phyloP scores from a whole-genome alignment of 1,140 invertebrate genomes.

The Drosophila sulfurigaster region DNA sequence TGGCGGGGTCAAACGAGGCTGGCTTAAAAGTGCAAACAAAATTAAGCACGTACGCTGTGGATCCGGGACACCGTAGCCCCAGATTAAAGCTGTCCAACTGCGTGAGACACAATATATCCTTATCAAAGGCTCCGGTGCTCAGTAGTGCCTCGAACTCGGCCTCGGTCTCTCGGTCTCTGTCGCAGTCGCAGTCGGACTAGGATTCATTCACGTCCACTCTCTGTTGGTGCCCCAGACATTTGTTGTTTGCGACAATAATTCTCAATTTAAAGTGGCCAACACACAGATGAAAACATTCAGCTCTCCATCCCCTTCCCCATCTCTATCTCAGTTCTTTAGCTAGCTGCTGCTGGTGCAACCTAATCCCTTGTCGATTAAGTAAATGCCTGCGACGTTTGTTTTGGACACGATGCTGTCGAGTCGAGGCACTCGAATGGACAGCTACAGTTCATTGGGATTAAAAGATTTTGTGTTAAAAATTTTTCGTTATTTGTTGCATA shows the following conservation, averaged over 20 bases:
- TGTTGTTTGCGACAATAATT: slow-evolving; percentile 81
- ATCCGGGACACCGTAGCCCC: slow-evolving; percentile 55
- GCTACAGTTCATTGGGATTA: slow-evolving; percentile 80
- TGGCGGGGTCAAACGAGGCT: slow-evolving; percentile 38
- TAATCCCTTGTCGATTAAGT: slow-evolving; percentile 84
- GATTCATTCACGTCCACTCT: slow-evolving; percentile 6
- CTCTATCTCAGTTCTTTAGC: neutral
- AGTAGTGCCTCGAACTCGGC: slow-evolving; percentile 3
- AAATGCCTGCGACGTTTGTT: slow-evolving; percentile 83
- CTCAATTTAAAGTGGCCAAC: slow-evolving; percentile 79
- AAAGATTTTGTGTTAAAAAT: slow-evolving; percentile 74
- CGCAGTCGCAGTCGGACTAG: neutral
- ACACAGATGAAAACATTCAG: slow-evolving; percentile 55
- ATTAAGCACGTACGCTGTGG: slow-evolving; percentile 81
- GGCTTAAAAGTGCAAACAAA: slow-evolving; percentile 82
- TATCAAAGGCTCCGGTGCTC: slow-evolving; percentile 62
- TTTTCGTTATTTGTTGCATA: slow-evolving; percentile 67
- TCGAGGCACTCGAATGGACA: slow-evolving; percentile 54
- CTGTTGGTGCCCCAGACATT: slow-evolving; percentile 43
- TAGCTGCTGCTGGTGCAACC: slow-evolving; percentile 57
- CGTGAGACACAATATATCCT: slow-evolving; percentile 84
- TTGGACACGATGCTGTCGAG: slow-evolving; percentile 48
- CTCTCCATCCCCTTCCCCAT: neutral
- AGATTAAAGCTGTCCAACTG: slow-evolving; percentile 83
- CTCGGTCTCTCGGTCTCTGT: no score